A percentile compares a stretch with the other conserved stretches of the same genome.
Conservation (phyloP, 2,888 invertebrate species). For the Caenorhabditis zanzibari region DNA sequence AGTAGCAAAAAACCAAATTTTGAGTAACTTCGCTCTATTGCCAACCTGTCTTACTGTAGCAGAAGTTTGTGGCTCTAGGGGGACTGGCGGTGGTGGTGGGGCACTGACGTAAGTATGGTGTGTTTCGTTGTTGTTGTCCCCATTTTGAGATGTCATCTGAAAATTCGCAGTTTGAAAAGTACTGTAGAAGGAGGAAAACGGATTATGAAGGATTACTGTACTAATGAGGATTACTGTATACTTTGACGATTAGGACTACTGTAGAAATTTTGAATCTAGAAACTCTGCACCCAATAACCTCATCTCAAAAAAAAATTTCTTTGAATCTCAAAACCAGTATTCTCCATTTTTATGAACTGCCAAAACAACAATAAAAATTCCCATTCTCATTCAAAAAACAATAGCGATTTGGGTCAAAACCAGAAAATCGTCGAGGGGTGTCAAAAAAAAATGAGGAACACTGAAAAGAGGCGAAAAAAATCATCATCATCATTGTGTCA, state of each 20-base stretch:
- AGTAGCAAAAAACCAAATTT: no score
- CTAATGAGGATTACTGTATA: no score
- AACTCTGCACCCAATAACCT: no score
- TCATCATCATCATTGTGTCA: constrained; percentile 5
- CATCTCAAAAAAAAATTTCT: no score
- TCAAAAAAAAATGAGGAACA: background rate
- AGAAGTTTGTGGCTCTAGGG: constrained; percentile 16
- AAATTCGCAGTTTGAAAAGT: background rate
- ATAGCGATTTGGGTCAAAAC: constrained; percentile 16
- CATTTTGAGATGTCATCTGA: constrained; percentile 44
- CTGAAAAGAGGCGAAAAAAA: background rate
- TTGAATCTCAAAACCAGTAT: no score
- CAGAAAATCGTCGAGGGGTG: constrained; percentile 1
- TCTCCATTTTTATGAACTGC: no score
- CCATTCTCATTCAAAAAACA: no score
- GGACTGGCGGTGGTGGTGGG: constrained; percentile 16
- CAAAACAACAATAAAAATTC: background rate
- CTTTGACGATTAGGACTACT: no score
- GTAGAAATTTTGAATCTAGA: no score
- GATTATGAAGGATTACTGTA: no score
- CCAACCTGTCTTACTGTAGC: constrained; percentile 15
- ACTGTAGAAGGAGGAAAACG: background rate
- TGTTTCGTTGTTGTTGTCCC: constrained; percentile 18
- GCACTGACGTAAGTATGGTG: constrained; percentile 45
- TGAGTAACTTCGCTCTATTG: no score